Evolutionary conservation across 2,797 vertebrate species (phyloP), one percentile per base, ranked within the genome.

Genomic region (Diceros bicornis): DNA sequence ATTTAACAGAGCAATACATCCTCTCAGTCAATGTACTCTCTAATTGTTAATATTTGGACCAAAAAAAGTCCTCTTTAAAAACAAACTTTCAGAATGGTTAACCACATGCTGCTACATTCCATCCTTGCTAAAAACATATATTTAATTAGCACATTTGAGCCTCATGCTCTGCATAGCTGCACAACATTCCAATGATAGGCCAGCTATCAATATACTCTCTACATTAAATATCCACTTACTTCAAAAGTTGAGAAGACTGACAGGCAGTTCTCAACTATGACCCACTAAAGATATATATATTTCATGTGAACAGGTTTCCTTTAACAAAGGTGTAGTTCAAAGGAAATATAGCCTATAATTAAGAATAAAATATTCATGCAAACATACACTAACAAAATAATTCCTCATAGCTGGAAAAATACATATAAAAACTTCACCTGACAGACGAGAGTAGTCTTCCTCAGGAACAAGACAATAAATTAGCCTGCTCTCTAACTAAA

Each of bases 101-200:
- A 96, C 96, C 96, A 93, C 92, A 84, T 3, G 47, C 85, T 41
- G 61, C 87, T 89, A 93, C 96, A 98, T 98, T 98, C 96, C 98
- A 97, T 47, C 14, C 68, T 52, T 77, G 94, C 94, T 96, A 69
- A 90, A 97, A 92, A 96, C 97, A 93, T 29, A 57, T 55, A 90
- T 57, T 95, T 97, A 94, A 94, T 92, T 77, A 95, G 84, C 96
- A 95, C 27, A 92, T 87, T 3, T 1, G 91, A 96, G 81, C 96
- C 93, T 94, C 0, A 0, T 64, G 89, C 78, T 97, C 75, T 66
- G 64, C 96, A 96, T 83, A 97, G 95, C 95, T 89, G 93, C 89
- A 79, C n/a, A 71, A 82, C 93, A 92, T 93, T 97, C 93, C 96
- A 87, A 78, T 25, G 64, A 93, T 41, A 93, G 82, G 37, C 50